Conservation (phyloP, 2,797 vertebrate species). For the Acropternis orthonyx region DNA sequence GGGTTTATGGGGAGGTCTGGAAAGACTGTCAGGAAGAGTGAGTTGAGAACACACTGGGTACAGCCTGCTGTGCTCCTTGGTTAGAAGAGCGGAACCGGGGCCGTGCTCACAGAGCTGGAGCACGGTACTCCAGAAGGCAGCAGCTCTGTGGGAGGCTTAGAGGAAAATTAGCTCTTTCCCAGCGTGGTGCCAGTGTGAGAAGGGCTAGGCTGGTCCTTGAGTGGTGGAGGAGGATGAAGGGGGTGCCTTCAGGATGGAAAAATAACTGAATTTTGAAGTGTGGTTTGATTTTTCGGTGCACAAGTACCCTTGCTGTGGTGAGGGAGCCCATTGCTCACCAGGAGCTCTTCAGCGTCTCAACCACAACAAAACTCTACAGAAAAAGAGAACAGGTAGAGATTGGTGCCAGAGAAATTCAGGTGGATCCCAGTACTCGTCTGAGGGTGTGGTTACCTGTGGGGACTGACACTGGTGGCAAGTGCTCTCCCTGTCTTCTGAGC, state of each 20-base stretch:
- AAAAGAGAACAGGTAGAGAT: not conserved
- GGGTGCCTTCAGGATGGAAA: not conserved
- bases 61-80: not conserved
- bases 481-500: not conserved
- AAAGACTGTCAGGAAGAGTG: not conserved
- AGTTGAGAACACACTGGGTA: not conserved
- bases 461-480: not conserved
- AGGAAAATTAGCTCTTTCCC: not conserved
- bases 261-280: not conserved
- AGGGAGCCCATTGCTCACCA: rapidly evolving
- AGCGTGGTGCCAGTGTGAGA: not conserved
- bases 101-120: not conserved
- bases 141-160: not conserved
- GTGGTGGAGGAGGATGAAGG: not conserved
- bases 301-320: not conserved
- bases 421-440: rapidly evolving
- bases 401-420: not conserved
- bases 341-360: not conserved
- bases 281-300: not conserved
- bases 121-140: not conserved
- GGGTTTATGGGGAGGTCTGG: not conserved
- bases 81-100: rapidly evolving
- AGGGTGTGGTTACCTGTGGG: not conserved
- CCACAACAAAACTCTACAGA: not conserved
- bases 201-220: not conserved